These are phyloP conservation scores for Toxonevra muliebris DNA, from an alignment of 2,888 invertebrate species.

Conservation along the genomic window DNA sequence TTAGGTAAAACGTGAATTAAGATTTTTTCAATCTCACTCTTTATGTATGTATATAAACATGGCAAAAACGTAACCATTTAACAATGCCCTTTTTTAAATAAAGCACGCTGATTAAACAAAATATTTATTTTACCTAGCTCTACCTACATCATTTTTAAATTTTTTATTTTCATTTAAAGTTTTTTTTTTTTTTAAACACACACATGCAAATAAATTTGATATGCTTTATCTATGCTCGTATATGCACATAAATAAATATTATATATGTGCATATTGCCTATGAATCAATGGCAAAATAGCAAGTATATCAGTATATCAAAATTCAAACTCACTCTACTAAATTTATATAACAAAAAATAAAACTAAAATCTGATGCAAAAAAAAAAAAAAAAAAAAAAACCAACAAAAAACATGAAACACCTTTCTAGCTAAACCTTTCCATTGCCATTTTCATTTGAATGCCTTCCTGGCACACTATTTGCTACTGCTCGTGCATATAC, in stretches of 20 bases:
- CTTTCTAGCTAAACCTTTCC: too few relatives aligned
- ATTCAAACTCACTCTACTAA: too few relatives aligned
- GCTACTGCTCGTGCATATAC: too few relatives aligned
- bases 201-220: slow-evolving; percentile 3
- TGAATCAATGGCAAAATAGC: too few relatives aligned
- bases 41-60: too few relatives aligned
- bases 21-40: too few relatives aligned
- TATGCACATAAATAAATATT: not conserved
- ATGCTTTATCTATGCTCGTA: slow-evolving; percentile 5
- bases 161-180: not conserved
- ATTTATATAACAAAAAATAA: not conserved
- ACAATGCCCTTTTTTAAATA: not conserved
- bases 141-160: not conserved
- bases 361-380: slow-evolving; percentile 1
- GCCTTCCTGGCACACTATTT: slow-evolving; percentile 17
- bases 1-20: too few relatives aligned
- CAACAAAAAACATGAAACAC: too few relatives aligned
- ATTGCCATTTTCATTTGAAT: too few relatives aligned
- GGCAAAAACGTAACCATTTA: too few relatives aligned
- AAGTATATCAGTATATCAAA: too few relatives aligned
- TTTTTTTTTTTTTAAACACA: not conserved
- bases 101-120: not conserved
- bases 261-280: too few relatives aligned
- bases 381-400: not conserved
- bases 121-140: not conserved